Evolutionary conservation across 2,113 vertebrate species (phyloP), one percentile per base, ranked within the genome.

Genomic region (Cololabis saira): DNA sequence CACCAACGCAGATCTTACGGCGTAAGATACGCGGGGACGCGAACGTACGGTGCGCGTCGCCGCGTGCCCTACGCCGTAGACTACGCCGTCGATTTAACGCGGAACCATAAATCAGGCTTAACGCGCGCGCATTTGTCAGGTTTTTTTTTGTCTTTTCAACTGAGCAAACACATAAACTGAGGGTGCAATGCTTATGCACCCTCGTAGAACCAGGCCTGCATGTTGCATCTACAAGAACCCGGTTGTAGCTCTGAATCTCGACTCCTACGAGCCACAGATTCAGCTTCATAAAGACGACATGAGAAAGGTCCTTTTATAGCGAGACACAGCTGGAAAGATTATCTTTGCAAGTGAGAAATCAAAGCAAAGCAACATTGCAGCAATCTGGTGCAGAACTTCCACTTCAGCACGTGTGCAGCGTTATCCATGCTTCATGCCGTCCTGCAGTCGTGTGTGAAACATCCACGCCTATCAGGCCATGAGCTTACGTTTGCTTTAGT

Each of bases 291-390:
- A 47, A 24, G 63, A 48, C n/a, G 18, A 24, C n/a, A 71, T 45
- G 19, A 33, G 49, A 67, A 17, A 49, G 56, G 16, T 17, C 3
- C 1, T 56, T 57, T 64, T 3, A 27, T 43, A n/a, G 13, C 42
- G 41, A 13, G 22, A 12, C 51, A 19, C 50, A 73, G 54, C 59
- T 57, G 51, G 55, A 74, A 17, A 40, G 18, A 30, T 5, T 9
- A 19, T 74, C 60, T 45, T 22, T 41, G 19, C 6, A 42, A 10
- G 21, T 53, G 47, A 79, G 27, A 42, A 83, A 68, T 67, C 41
- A 64, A 60, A 52, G 16, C 44, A 16, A 43, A 45, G 18, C 13
- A 56, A 33, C 45, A 21, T 14, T 5, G 11, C n/a, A 47, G 18
- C 40, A 45, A n/a, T n/a, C n/a, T n/a, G n/a, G 24, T 27, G 16